These are phyloP conservation scores for Carassius auratus DNA, from an alignment of 2,113 vertebrate genomes.

Conservation along the genomic window DNA sequence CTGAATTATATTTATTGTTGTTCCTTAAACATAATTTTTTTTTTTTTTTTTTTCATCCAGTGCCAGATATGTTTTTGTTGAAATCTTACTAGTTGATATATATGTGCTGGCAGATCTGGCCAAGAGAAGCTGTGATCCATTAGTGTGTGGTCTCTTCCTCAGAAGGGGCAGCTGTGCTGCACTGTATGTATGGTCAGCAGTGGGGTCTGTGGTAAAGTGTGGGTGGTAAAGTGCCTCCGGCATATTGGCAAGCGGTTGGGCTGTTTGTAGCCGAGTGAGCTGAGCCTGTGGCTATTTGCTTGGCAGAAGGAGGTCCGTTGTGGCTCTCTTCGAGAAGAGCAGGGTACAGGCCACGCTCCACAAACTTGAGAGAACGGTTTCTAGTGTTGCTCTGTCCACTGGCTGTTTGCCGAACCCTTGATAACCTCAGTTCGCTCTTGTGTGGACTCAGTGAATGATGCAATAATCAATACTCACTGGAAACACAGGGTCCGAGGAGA, in stretches of 20 bases:
- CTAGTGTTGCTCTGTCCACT: conserved; percentile 70
- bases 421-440: conserved; percentile 69
- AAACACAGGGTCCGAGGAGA: conserved; percentile 57
- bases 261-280: conserved; percentile 50
- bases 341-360: conserved; percentile 46
- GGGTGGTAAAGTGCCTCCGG: conserved; percentile 54
- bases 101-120: conserved; percentile 31
- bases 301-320: conserved; percentile 38
- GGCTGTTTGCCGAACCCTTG: conserved; percentile 67
- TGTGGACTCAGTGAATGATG: conserved; percentile 66
- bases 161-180: conserved; percentile 1
- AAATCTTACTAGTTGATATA: conserved; percentile 37
- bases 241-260: conserved; percentile 36
- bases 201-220: conserved; percentile 49
- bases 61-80: conserved; percentile 33
- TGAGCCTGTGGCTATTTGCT: conserved; percentile 50
- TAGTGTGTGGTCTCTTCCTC: conserved; percentile 36
- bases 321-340: conserved; percentile 22
- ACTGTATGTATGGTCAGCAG: conserved; percentile 46
- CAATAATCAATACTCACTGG: conserved; percentile 69
- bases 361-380: conserved; percentile 67
- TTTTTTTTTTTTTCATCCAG: conserved; percentile 22
- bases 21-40: conserved; percentile 44
- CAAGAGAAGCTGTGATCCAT: conserved; percentile 42
- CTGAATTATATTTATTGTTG: conserved; percentile 38